Conservation (phyloP, 2,888 invertebrate species). For the Coremacera marginata region DNA sequence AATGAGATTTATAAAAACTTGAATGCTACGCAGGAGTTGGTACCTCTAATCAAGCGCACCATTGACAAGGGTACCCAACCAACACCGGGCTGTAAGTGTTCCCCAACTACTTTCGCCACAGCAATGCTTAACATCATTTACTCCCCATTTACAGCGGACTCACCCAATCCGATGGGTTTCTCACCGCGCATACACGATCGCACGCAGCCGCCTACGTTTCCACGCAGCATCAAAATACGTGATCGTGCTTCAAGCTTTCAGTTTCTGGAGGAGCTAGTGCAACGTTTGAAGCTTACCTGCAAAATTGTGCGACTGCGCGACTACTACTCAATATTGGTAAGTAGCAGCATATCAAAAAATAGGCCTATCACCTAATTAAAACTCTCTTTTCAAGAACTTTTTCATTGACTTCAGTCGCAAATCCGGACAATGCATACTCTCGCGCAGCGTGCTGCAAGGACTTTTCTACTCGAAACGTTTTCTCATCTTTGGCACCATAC, state of each 20-base stretch:
- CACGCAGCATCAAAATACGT: conserved; percentile 93
- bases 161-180: conserved; percentile 90
- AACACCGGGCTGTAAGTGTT: conserved; percentile 65
- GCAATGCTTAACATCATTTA: background rate
- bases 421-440: conserved; percentile 88
- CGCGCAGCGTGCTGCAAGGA: conserved; percentile 89
- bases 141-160: conserved; percentile 69
- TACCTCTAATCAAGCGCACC: conserved; percentile 84
- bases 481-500: conserved; percentile 68
- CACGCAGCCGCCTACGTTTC: conserved; percentile 97
- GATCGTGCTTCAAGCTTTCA: conserved; percentile 76
- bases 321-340: conserved; percentile 86
- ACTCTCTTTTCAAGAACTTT: conserved; percentile 78
- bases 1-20: conserved; percentile 86
- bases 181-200: conserved; percentile 96
- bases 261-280: conserved; percentile 86
- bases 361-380: background rate
- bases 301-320: conserved; percentile 83
- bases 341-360: conserved; percentile 40
- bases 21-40: conserved; percentile 84
- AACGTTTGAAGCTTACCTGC: conserved; percentile 83
- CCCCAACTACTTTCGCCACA: background rate
- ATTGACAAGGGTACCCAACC: conserved; percentile 81
- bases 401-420: conserved; percentile 93
- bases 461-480: conserved; percentile 74